Evolutionary conservation across 2,113 vertebrate genomes (phyloP).

Genomic region (Leptocoma aspasia): DNA sequence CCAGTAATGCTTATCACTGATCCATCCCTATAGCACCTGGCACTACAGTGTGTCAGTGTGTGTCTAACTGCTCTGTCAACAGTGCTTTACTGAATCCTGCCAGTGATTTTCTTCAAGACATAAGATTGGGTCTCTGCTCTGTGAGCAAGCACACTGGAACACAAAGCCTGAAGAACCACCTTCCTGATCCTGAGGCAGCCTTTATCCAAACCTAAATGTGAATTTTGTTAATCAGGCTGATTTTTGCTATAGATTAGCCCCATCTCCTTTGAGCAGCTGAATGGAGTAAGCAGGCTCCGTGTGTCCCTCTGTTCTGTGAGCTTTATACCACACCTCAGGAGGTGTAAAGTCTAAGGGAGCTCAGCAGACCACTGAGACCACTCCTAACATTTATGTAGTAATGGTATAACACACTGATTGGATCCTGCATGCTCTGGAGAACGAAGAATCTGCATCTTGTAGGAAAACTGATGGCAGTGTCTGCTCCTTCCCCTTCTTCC

Average conservation of each 20-base stretch:
- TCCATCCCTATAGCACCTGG: neutral
- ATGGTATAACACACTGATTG: neutral
- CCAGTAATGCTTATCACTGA: neutral
- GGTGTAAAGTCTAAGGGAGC: neutral
- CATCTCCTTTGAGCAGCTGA: neutral
- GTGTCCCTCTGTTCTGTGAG: neutral
- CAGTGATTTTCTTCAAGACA: neutral
- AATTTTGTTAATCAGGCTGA: neutral
- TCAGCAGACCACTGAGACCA: neutral
- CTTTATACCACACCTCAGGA: neutral
- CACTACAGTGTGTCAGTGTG: too few relatives aligned
- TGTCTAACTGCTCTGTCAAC: neutral
- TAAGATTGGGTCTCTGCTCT: neutral
- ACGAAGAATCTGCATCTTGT: neutral
- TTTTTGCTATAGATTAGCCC: neutral
- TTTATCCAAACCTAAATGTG: neutral
- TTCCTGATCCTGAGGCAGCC: neutral
- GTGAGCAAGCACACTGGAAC: rapidly evolving
- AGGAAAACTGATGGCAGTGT: neutral
- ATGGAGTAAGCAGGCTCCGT: neutral
- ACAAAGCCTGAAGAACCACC: neutral
- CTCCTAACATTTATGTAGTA: neutral
- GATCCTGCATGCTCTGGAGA: neutral
- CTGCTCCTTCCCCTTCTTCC: neutral
- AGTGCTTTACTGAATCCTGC: neutral